Evolutionary conservation across 2,888 invertebrate genomes (phyloP).

Genomic region (Rugalucina vietnamica): DNA sequence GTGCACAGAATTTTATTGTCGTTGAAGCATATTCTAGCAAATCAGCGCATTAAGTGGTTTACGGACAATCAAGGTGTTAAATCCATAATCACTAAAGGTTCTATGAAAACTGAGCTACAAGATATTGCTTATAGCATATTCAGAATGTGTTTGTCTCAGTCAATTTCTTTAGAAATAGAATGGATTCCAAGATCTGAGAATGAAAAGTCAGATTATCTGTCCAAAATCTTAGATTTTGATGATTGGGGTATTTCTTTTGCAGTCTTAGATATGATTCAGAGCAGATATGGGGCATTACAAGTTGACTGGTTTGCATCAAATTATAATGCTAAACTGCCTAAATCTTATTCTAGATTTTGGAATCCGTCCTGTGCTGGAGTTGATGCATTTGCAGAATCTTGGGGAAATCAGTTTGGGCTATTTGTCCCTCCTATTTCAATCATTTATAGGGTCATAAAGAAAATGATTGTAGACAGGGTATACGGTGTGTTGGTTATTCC

Average conservation of each 20-base stretch:
- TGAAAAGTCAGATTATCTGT: conserved; percentile 46
- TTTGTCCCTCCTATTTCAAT: conserved; percentile 34
- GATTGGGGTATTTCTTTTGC: conserved; percentile 48
- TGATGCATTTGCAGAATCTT: conserved; percentile 38
- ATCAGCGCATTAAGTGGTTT: conserved; percentile 54
- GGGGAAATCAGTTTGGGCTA: conserved; percentile 24
- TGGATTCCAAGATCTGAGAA: conserved; percentile 49
- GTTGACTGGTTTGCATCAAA: conserved; percentile 46
- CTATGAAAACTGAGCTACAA: conserved; percentile 50
- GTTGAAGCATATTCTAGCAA: conserved; percentile 23
- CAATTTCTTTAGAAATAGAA: conserved; percentile 33
- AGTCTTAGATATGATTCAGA: conserved; percentile 21
- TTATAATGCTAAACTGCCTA: conserved; percentile 29
- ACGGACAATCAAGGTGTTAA: conserved; percentile 51
- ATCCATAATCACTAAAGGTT: conserved; percentile 41
- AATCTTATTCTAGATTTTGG: conserved; percentile 47
- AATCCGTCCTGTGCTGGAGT: conserved; percentile 27
- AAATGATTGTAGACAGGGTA: conserved; percentile 23
- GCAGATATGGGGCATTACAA: conserved; percentile 14
- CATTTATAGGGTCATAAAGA: conserved; percentile 7
- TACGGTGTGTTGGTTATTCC: conserved; percentile 28
- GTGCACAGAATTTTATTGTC: conserved; percentile 26
- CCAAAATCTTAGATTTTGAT: conserved; percentile 43
- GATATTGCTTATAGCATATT: conserved; percentile 28
- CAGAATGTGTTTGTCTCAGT: conserved; percentile 18